Evolutionary conservation across 1,140 invertebrate species (phyloP).

Genomic region (Steinernema feltiae): DNA sequence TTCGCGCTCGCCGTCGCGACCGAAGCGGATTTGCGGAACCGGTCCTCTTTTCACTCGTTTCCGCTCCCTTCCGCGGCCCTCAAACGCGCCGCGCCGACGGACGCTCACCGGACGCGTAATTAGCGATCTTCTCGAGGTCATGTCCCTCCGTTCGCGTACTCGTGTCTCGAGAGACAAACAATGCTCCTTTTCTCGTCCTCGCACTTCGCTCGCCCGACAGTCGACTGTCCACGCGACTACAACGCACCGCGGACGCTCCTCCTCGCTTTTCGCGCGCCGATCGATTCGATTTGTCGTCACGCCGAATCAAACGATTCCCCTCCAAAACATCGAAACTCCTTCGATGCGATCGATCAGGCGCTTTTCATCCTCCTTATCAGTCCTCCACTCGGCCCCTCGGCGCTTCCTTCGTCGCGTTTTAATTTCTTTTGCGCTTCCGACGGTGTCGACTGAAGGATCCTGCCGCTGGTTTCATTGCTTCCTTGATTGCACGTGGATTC

Average conservation of each 20-base stretch:
- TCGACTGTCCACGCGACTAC: not conserved
- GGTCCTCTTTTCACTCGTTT: not conserved
- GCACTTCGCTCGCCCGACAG: not conserved
- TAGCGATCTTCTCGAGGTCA: not conserved
- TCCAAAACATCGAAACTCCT: not conserved
- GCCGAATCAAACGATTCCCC: not conserved
- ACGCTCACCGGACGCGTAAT: not conserved
- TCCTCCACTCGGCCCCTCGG: not conserved
- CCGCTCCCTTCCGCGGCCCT: not conserved
- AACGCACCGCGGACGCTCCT: not conserved
- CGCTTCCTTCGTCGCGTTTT: not conserved
- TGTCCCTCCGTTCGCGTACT: not conserved
- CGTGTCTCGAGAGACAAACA: constrained; percentile 13
- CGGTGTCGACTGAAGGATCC: not conserved
- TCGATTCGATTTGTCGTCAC: constrained; percentile 2
- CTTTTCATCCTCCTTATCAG: not conserved
- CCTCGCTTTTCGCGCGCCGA: not conserved
- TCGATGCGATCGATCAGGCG: not conserved
- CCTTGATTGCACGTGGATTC: not conserved
- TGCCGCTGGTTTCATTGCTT: constrained; percentile 1
- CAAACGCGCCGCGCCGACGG: too few species aligned
- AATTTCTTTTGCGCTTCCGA: not conserved
- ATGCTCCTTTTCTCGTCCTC: not conserved
- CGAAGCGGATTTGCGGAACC: not conserved
- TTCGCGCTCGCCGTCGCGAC: not conserved